phyloP scores from a whole-genome alignment of 1,140 invertebrate species.

The Monomorium pharaonis region DNA sequence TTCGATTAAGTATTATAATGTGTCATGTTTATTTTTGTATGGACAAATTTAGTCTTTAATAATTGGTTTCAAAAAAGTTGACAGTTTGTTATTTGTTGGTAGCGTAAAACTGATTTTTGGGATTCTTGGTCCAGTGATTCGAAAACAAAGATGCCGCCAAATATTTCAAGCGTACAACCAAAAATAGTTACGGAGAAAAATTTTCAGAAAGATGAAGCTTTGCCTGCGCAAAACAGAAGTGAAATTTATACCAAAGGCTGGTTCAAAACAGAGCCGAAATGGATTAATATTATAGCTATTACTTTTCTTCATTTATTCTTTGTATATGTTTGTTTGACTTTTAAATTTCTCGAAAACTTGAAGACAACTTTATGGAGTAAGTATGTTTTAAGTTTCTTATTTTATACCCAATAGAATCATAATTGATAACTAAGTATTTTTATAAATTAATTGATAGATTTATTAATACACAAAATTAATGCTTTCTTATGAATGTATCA shows the following conservation, averaged over 20 bases:
- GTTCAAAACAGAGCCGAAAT: not conserved
- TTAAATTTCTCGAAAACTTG: not conserved
- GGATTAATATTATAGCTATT: not conserved
- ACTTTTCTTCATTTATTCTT: not conserved
- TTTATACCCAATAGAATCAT: not conserved
- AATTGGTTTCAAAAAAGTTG: not conserved
- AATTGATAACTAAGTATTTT: too few species aligned
- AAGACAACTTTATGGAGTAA: not conserved
- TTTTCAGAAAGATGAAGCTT: not conserved
- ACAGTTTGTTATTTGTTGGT: not conserved
- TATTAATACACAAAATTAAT: too few species aligned
- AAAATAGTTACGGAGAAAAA: not conserved
- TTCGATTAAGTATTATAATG: not conserved
- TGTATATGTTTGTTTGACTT: not conserved
- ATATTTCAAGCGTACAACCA: not conserved
- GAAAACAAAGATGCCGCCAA: not conserved
- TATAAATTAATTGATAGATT: too few species aligned
- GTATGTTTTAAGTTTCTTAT: not conserved
- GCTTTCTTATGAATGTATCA: too few species aligned
- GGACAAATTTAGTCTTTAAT: not conserved
- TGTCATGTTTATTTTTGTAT: not conserved
- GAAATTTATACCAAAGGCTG: not conserved
- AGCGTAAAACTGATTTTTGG: not conserved
- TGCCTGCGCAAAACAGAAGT: not conserved
- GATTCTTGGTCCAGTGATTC: not conserved